Conservation (phyloP, 2,888 invertebrate species). For the Melitaea athalia region DNA sequence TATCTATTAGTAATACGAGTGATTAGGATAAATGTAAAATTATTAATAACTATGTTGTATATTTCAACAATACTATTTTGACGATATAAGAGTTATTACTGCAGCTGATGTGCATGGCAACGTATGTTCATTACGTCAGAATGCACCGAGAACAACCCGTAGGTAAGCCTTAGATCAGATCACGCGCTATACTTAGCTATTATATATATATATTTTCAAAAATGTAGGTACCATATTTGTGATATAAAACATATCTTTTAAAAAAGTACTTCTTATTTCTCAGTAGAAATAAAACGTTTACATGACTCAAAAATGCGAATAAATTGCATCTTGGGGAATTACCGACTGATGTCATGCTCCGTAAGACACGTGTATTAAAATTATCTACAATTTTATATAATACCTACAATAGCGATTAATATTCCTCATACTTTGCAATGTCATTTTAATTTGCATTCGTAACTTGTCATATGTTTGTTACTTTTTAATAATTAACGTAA, state of each 20-base stretch:
- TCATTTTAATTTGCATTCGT: neutral
- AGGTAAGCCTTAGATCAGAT: constrained; percentile 24
- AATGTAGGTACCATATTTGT: neutral
- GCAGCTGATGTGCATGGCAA: constrained; percentile 33
- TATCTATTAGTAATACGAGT: no score
- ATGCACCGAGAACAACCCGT: constrained; percentile 41
- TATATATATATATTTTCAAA: neutral
- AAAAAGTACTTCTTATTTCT: neutral
- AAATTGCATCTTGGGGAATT: constrained; percentile 29
- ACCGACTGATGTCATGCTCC: constrained; percentile 32
- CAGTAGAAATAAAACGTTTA: constrained; percentile 5
- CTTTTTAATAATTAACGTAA: neutral
- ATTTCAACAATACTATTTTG: neutral
- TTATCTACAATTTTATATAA: constrained; percentile 11
- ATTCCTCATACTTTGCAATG: neutral
- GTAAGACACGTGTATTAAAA: constrained; percentile 29
- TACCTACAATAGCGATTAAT: neutral
- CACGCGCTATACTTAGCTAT: neutral
- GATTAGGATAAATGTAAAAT: neutral
- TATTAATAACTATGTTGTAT: neutral
- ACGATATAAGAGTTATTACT: constrained; percentile 10
- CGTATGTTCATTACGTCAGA: constrained; percentile 45
- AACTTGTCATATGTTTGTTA: neutral
- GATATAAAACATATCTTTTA: neutral
- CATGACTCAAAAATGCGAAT: constrained; percentile 26